phyloP scores from a whole-genome alignment of 2,888 invertebrate genomes.

The Ophonus ardosiacus region DNA sequence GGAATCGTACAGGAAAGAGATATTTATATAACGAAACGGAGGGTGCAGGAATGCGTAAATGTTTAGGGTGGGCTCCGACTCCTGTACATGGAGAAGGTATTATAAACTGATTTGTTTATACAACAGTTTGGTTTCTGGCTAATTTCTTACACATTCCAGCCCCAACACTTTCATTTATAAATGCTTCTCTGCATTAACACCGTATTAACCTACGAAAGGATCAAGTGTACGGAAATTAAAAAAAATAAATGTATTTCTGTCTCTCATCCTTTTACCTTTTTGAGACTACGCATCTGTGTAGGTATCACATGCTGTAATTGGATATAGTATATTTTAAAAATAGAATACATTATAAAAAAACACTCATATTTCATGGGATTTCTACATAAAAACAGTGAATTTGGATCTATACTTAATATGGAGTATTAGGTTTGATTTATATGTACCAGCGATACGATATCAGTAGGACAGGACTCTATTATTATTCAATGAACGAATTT shows the following conservation, averaged over 20 bases:
- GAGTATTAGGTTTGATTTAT: no score
- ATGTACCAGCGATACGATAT: no score
- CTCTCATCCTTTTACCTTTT: no score
- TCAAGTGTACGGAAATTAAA: neutral
- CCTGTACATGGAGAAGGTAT: neutral
- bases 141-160: neutral
- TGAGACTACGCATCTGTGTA: no score
- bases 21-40: slow-evolving; percentile 50
- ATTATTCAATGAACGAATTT: no score
- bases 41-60: slow-evolving; percentile 34
- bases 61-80: neutral
- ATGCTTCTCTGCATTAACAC: neutral
- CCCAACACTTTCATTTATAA: neutral
- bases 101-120: slow-evolving; percentile 10
- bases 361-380: no score
- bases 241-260: neutral
- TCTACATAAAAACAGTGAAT: no score
- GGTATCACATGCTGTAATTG: no score
- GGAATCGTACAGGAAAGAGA: slow-evolving; percentile 57
- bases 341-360: no score
- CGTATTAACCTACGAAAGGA: neutral
- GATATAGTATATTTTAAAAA: no score
- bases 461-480: no score
- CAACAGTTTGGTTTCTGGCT: slow-evolving; percentile 1
- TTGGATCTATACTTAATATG: no score